phyloP scores from a whole-genome alignment of 2,113 vertebrate genomes.

The Ondatra zibethicus region DNA sequence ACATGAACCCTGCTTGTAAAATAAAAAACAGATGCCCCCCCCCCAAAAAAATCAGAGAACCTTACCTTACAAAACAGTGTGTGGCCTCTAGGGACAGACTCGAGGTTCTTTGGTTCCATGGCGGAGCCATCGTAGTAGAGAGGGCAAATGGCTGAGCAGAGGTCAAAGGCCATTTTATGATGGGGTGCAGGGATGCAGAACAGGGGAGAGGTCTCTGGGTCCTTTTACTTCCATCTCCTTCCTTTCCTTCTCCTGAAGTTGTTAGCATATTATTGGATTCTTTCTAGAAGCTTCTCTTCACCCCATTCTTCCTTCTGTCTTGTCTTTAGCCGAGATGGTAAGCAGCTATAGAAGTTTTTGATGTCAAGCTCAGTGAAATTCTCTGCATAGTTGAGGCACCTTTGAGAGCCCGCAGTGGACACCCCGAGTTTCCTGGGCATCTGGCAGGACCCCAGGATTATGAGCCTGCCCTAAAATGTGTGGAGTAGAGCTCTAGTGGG shows the following conservation, averaged over 20 bases:
- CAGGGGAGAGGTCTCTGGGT: not conserved
- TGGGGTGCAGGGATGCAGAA: too few relatives aligned
- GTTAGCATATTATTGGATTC: not conserved
- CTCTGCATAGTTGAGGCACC: not conserved
- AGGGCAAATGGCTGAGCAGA: not conserved
- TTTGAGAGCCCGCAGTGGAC: not conserved
- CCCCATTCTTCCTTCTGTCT: too few relatives aligned
- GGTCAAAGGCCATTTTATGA: not conserved
- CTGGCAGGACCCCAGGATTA: not conserved
- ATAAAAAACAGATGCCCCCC: not conserved
- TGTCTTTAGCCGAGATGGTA: not conserved
- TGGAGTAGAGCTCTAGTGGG: not conserved
- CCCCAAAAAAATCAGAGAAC: not conserved
- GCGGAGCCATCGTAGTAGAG: not conserved
- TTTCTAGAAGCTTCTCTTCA: not conserved
- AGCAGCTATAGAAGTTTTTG: not conserved
- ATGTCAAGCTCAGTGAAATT: not conserved
- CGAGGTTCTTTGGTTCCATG: not conserved
- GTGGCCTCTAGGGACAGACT: not conserved
- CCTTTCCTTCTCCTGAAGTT: not conserved
- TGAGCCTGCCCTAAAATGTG: accelerated
- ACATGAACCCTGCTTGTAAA: not conserved
- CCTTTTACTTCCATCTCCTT: too few relatives aligned
- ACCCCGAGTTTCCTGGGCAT: not conserved
- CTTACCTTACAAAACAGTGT: not conserved